Percentiles rank a stretch among this genome's conserved stretches.
Conservation (phyloP, 2,113 vertebrate genomes). For the Canis aureus region DNA sequence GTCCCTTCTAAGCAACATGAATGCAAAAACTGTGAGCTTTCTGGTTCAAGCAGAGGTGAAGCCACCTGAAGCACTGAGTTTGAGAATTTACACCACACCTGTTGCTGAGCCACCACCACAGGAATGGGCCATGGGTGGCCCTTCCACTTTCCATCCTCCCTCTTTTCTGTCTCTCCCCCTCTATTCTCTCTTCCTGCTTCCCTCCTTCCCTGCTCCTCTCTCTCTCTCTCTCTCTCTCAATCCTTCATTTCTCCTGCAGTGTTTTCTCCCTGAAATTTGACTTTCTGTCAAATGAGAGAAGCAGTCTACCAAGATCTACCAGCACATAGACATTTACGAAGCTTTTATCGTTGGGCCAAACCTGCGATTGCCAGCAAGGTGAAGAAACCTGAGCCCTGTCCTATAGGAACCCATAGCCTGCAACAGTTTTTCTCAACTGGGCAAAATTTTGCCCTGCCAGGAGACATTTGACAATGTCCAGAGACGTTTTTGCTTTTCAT, state of each 20-base stretch:
- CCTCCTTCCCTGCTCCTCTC: neutral
- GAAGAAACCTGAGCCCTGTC: neutral
- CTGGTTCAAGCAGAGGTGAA: constrained; percentile 62
- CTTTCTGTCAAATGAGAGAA: neutral
- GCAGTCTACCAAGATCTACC: neutral
- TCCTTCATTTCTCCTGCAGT: neutral
- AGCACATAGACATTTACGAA: neutral
- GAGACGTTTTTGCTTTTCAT: neutral
- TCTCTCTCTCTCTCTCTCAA: neutral
- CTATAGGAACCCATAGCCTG: neutral
- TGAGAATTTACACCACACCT: neutral
- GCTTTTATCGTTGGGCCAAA: neutral
- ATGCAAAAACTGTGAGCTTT: constrained; percentile 48
- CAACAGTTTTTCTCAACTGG: neutral
- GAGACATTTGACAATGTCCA: neutral
- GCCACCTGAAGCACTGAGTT: neutral
- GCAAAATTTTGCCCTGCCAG: neutral
- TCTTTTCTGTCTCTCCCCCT: neutral
- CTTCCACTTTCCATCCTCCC: neutral
- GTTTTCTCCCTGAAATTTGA: neutral
- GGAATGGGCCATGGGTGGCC: neutral
- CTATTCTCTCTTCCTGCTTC: no score
- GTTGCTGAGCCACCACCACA: neutral
- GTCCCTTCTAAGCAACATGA: constrained; percentile 60
- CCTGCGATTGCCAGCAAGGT: neutral